A percentile compares a stretch with the other conserved stretches of the same genome.
Conservation (phyloP, 2,113 vertebrate genomes). For the Oncorhynchus kisutch region DNA sequence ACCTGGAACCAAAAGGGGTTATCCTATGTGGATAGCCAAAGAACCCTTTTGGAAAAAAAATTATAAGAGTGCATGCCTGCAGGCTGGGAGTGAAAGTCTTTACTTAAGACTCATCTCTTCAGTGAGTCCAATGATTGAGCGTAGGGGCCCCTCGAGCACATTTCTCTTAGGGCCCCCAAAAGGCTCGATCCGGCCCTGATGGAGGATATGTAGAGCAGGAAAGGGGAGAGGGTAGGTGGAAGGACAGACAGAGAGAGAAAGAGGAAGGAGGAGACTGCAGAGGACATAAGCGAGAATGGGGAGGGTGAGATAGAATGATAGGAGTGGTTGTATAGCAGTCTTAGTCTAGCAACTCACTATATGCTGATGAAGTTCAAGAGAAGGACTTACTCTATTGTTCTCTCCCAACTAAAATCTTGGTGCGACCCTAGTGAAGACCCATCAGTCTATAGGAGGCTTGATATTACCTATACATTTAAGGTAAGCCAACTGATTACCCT, state of each 20-base stretch:
- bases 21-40: no score
- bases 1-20: no score
- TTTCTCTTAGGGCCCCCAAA: no score
- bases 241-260: background rate
- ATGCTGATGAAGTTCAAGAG: background rate
- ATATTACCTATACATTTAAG: conserved; percentile 16
- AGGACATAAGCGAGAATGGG: background rate
- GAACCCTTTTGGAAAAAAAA: no score
- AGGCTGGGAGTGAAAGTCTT: no score
- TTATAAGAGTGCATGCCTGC: no score
- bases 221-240: background rate
- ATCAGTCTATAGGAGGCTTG: background rate
- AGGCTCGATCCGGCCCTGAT: no score
- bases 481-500: conserved; percentile 27
- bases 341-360: background rate
- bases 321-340: conserved; percentile 37
- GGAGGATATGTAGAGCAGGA: conserved; percentile 20
- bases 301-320: conserved; percentile 22
- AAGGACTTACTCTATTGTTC: background rate
- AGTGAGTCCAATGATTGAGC: no score
- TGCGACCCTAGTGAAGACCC: conserved; percentile 8
- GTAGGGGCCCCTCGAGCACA: no score
- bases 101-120: no score
- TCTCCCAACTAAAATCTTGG: conserved; percentile 23
- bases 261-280: background rate